phyloP scores from a whole-genome alignment of 2,113 vertebrate genomes.

The Aleadryas rufinucha region DNA sequence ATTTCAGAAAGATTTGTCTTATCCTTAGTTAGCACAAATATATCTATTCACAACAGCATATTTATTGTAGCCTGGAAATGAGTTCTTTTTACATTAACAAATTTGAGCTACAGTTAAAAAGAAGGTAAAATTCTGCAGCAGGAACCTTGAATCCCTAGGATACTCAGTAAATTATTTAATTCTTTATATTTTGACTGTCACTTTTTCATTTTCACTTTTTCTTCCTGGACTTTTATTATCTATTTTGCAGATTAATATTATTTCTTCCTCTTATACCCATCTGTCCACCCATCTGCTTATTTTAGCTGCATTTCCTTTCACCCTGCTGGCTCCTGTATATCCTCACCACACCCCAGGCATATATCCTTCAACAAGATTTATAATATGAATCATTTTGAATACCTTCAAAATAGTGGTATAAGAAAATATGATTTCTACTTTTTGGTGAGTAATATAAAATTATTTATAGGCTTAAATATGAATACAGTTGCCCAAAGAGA shows the following conservation, averaged over 20 bases:
- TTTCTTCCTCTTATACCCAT: constrained; percentile 5
- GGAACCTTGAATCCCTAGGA: not conserved
- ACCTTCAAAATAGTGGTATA: not conserved
- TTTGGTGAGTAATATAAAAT: constrained; percentile 18
- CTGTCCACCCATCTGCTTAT: constrained; percentile 26
- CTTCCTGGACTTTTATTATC: not conserved
- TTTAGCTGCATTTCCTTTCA: constrained; percentile 31
- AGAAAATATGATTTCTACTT: constrained; percentile 22
- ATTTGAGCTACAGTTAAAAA: not conserved
- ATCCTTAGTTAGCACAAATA: not conserved
- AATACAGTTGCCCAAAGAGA: not conserved
- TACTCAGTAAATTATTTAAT: not conserved
- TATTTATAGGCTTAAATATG: constrained; percentile 31
- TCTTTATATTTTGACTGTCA: not conserved
- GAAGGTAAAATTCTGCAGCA: not conserved
- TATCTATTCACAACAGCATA: not conserved
- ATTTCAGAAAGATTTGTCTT: not conserved
- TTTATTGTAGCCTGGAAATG: not conserved
- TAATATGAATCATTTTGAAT: not conserved
- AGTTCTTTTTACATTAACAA: not conserved
- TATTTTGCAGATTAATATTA: not conserved
- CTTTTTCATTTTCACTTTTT: not conserved
- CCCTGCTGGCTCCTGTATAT: not conserved
- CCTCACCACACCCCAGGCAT: not conserved
- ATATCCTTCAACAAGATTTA: constrained; percentile 48